Base-by-base conservation (phyloP, 2,888 invertebrate species). In the Oscheius sp. region DNA sequence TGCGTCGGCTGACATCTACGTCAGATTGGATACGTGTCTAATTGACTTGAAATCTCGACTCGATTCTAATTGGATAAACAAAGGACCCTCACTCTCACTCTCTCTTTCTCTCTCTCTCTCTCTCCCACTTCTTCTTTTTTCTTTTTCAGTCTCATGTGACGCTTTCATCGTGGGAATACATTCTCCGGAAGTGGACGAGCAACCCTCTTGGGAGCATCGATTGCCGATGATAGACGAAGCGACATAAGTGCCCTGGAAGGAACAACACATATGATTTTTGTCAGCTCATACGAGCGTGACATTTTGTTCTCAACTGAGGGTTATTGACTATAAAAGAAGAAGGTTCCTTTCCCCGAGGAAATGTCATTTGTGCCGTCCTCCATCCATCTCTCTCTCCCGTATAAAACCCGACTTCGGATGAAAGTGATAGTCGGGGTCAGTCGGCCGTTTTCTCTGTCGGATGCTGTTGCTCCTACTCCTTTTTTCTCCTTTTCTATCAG, bases 1-100 rank as follows among this genome's bases (percentile, higher is more conserved):
- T 20, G 8, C 36, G 8, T 9, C 36, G 36, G 36, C 36, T n/a
- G n/a, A n/a, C n/a, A n/a, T n/a, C n/a, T n/a, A n/a, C n/a, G n/a
- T n/a, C n/a, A n/a, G 3, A 4, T 41, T 8, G 36, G 36, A 8
- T 14, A 14, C 8, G 36, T 36, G 36, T 8, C 36, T 20, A 17
- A 14, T 41, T 12, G n/a, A 4, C 41, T 41, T 41, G 49, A 28
- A 50, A 50, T 54, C 54, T 9, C 54, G 32, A 32, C 33, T 54
- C 54, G 36, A 54, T 54, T 54, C 54, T 54, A 54, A 54, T 54
- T 54, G 33, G 33, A 54, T 54, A 54, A 54, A 54, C 54, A 54
- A 54, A 54, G 36, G 54, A 20, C 32, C 4, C 8, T 47, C 47
- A 14, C 45, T 44, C 45, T 44, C 45, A n/a, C 45, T 8, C 6